Base-by-base conservation (phyloP, 2,888 invertebrate genomes). In the Zaprionus obscuricornis region DNA sequence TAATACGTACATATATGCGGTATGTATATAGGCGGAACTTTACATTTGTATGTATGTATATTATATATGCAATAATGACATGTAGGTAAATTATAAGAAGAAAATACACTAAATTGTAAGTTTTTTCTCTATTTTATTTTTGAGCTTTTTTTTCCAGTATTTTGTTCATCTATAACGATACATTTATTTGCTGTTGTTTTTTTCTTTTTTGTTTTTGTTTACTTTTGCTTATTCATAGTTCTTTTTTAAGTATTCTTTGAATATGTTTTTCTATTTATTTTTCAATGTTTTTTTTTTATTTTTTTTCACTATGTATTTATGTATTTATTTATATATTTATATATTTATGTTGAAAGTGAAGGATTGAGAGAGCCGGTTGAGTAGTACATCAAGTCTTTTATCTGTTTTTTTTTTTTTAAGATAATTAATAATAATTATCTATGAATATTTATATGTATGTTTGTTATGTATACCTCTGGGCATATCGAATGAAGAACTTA, bases 351-450 rank as follows among this genome's bases (percentile, higher is more conserved):
- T 18, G 27, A 31, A 33, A 52, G 14, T 39, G 13, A 26, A 36
- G 51, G 51, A 42, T n/a, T n/a, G n/a, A n/a, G n/a, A n/a, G n/a
- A n/a, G n/a, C n/a, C n/a, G 36, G 18, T 42, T 31, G 45, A 10
- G 33, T 11, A 29, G 72, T 72, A 72, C 73, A 67, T 70, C 50
- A 71, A 64, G 74, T 71, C 64, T 73, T 67, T 49, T 16, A 39
- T 49, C 43, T 43, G 18, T 43, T 26, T 46, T 27, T 39, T 20
- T 13, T 40, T 36, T 37, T 54, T 62, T 50, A 2, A 67, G 54
- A 65, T 65, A 51, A 71, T 34, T 14, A 13, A 34, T 34, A 11
- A 34, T 34, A 11, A 8, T 1, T 8, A 16, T 34, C n/a, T 13
- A n/a, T n/a, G n/a, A n/a, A n/a, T n/a, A n/a, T n/a, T n/a, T n/a